Evolutionary conservation across 1,140 invertebrate species (phyloP), one percentile per base, ranked within the genome.

Genomic region (Diuraphis noxia): DNA sequence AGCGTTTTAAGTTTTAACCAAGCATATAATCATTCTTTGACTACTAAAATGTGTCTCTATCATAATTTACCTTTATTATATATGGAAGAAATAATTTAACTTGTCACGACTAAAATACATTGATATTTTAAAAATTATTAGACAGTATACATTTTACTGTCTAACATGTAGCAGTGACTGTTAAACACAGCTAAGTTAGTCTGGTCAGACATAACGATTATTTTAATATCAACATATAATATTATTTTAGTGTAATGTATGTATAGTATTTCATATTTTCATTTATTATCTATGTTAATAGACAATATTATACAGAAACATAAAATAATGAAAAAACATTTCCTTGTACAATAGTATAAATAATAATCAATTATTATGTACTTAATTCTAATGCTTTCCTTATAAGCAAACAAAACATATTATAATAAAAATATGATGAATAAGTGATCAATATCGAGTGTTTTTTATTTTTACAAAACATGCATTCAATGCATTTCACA

Each of bases 321-420:
- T 72, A 72, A 72, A 72, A 34, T n/a, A 72, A 72, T 72, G 30
- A 72, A 72, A n/a, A 72, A 72, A 72, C 56, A n/a, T 72, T 72
- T 17, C 30, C 10, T 17, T n/a, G 56, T n/a, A 72, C 3, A 6
- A 63, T 17, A 72, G 5, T 72, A 72, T n/a, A n/a, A 63, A 63
- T 63, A 63, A 63, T 63, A n/a, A 63, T n/a, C 56, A n/a, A 63
- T n/a, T 63, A 63, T 72, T 63, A 63, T 72, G 13, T n/a, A 72
- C 4, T 13, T 34, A 72, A 72, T 72, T n/a, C n/a, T 17, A 72
- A 72, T 72, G 13, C 34, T 72, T 72, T n/a, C n/a, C 13, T n/a
- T 17, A n/a, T n/a, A n/a, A n/a, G 56, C 4, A n/a, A 72, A 72
- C 56, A n/a, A 72, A 72, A 63, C n/a, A n/a, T n/a, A n/a, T n/a